Percentiles rank a stretch among this genome's conserved stretches.
phyloP scores from a whole-genome alignment of 2,797 vertebrate species.

The Microchirus variegatus region DNA sequence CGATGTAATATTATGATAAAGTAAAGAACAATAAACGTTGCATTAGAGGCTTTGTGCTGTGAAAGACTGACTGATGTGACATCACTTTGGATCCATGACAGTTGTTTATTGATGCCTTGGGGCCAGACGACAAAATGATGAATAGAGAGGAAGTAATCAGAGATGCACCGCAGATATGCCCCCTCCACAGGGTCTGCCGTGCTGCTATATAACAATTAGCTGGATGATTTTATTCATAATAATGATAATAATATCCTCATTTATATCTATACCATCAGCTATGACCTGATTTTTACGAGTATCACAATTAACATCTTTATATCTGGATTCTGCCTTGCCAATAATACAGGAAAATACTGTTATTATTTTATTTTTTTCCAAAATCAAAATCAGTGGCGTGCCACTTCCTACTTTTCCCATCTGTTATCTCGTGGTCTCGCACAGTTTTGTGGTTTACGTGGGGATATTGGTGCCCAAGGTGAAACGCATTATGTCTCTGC shows the following conservation, averaged over 20 bases:
- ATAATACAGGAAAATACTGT: background rate
- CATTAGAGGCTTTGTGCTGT: constrained; percentile 62
- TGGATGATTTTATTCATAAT: constrained; percentile 40
- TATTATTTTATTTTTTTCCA: background rate
- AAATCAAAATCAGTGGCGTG: constrained; percentile 4
- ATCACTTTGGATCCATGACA: constrained; percentile 70
- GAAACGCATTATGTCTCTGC: constrained; percentile 48
- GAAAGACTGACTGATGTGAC: constrained; percentile 68
- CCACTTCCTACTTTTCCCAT: background rate
- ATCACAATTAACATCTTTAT: constrained; percentile 23
- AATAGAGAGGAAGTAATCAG: constrained; percentile 79
- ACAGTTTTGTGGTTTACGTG: constrained; percentile 25
- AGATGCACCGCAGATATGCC: constrained; percentile 64
- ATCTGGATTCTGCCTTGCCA: background rate
- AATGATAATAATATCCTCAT: constrained; percentile 30
- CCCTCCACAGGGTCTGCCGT: constrained; percentile 41
- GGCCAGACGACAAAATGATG: constrained; percentile 75
- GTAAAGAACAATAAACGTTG: constrained; percentile 63
- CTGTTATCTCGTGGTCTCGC: constrained; percentile 37
- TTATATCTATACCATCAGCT: constrained; percentile 5
- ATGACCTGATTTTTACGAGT: constrained; percentile 20
- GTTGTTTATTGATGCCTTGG: constrained; percentile 78
- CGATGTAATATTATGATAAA: constrained; percentile 64
- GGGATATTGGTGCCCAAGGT: constrained; percentile 60
- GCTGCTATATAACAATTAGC: constrained; percentile 56